Conservation (phyloP, 2,888 invertebrate genomes). For the Cheilosia soror region DNA sequence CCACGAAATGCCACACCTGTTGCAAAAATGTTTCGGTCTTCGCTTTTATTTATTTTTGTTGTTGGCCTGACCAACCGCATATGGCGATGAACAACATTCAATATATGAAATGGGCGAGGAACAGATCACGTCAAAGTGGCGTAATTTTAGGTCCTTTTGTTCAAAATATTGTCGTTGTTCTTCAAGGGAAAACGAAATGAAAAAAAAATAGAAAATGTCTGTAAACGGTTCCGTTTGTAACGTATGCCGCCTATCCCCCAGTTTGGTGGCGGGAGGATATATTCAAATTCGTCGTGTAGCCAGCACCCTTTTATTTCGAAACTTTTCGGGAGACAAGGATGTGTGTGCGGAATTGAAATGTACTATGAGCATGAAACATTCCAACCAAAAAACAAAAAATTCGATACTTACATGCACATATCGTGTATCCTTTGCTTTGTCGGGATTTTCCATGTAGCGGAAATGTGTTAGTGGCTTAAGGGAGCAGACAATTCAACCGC, state of each 20-base stretch:
- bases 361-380: conserved; percentile 56
- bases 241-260: conserved; percentile 39
- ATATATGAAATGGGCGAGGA: conserved; percentile 57
- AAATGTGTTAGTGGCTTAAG: conserved; percentile 75
- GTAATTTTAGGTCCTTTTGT: conserved; percentile 38
- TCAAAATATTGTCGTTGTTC: conserved; percentile 22
- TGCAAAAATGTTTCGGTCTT: conserved; percentile 21
- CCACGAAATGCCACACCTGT: conserved; percentile 64
- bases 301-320: conserved; percentile 72
- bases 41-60: conserved; percentile 19
- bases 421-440: conserved; percentile 40
- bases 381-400: conserved; percentile 22
- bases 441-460: conserved; percentile 62
- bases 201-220: conserved; percentile 51
- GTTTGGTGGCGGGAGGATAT: conserved; percentile 42
- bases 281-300: conserved; percentile 69
- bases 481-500: conserved; percentile 74
- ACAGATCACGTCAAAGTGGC: conserved; percentile 51
- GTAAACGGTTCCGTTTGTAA: conserved; percentile 51
- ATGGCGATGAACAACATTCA: conserved; percentile 70
- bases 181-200: neutral
- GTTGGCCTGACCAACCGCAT: conserved; percentile 54
- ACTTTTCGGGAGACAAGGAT: conserved; percentile 41
- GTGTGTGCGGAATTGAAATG: conserved; percentile 64
- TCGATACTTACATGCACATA: conserved; percentile 22